Evolutionary conservation across 2,888 invertebrate species (phyloP).

Genomic region (Sarcophaga caerulescens): DNA sequence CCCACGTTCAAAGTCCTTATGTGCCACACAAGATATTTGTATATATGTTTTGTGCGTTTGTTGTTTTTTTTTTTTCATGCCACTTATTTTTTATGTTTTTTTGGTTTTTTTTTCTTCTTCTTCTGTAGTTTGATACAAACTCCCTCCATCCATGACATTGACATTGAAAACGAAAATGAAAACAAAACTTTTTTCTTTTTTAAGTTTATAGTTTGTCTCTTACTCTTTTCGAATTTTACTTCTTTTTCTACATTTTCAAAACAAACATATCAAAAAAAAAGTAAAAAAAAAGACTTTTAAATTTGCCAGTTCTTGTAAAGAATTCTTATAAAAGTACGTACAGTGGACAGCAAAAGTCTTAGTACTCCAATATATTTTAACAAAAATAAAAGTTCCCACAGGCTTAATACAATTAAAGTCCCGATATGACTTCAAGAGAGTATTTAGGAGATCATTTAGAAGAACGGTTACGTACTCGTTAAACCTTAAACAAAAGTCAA

Average conservation of each 20-base stretch:
- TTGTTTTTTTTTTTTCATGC: background rate
- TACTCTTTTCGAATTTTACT: background rate
- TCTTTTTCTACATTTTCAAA: slow-evolving; percentile 9
- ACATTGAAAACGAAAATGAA: slow-evolving; percentile 56
- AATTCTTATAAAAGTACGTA: slow-evolving; percentile 20
- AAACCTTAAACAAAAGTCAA: too few species aligned
- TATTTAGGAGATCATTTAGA: too few species aligned
- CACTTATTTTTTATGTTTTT: background rate
- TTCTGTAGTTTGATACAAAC: slow-evolving; percentile 2
- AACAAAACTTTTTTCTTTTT: slow-evolving; percentile 13
- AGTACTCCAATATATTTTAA: too few species aligned
- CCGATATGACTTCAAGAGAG: too few species aligned
- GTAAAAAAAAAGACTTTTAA: background rate
- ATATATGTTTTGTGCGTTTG: background rate
- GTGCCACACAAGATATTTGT: background rate
- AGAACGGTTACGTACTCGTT: too few species aligned
- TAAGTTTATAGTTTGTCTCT: background rate
- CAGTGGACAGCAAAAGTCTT: too few species aligned
- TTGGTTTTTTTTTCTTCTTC: too few species aligned
- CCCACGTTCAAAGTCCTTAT: slow-evolving; percentile 35
- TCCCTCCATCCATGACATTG: slow-evolving; percentile 60
- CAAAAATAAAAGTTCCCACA: too few species aligned
- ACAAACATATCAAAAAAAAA: background rate
- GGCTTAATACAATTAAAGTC: too few species aligned
- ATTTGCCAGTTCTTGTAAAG: background rate